phyloP scores from a whole-genome alignment of 2,888 invertebrate species.

The Adela reaumurella region DNA sequence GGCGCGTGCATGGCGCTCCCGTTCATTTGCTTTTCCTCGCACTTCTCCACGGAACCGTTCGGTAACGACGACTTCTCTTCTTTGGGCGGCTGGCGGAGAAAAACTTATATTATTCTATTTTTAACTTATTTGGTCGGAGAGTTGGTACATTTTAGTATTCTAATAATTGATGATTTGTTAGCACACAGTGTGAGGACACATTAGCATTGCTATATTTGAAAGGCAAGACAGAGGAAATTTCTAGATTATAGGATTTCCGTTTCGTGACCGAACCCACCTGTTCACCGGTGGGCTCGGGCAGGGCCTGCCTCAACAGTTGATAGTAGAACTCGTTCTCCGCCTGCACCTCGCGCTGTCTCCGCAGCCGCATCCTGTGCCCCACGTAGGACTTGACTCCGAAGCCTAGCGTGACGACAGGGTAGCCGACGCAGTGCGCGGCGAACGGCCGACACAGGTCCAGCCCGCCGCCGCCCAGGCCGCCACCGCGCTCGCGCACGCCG shows the following conservation, averaged over 20 bases:
- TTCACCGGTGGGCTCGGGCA: slow-evolving; percentile 60
- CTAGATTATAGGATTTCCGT: too few relatives aligned
- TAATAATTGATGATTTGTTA: too few relatives aligned
- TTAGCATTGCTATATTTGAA: too few relatives aligned
- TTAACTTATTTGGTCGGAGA: too few relatives aligned
- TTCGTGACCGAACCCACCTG: slow-evolving; percentile 27
- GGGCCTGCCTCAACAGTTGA: slow-evolving; percentile 86
- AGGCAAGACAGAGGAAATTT: too few relatives aligned
- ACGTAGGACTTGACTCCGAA: slow-evolving; percentile 94
- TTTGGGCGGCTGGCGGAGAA: not conserved
- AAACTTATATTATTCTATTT: too few relatives aligned
- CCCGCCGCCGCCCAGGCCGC: slow-evolving; percentile 75
- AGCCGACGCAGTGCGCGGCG: slow-evolving; percentile 91
- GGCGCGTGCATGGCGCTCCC: slow-evolving; percentile 14
- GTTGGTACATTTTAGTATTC: too few relatives aligned
- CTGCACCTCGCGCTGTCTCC: slow-evolving; percentile 89
- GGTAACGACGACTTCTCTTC: not conserved
- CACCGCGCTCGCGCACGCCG: slow-evolving; percentile 49
- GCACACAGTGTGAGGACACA: too few relatives aligned
- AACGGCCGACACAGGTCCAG: slow-evolving; percentile 92
- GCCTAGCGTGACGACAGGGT: slow-evolving; percentile 93
- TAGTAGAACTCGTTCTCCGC: slow-evolving; percentile 94
- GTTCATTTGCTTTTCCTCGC: slow-evolving; percentile 1
- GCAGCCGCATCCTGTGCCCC: slow-evolving; percentile 84
- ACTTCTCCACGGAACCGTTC: not conserved